Base-by-base conservation (phyloP, 1,140 invertebrate species). In the Xylocopa sonorina region DNA sequence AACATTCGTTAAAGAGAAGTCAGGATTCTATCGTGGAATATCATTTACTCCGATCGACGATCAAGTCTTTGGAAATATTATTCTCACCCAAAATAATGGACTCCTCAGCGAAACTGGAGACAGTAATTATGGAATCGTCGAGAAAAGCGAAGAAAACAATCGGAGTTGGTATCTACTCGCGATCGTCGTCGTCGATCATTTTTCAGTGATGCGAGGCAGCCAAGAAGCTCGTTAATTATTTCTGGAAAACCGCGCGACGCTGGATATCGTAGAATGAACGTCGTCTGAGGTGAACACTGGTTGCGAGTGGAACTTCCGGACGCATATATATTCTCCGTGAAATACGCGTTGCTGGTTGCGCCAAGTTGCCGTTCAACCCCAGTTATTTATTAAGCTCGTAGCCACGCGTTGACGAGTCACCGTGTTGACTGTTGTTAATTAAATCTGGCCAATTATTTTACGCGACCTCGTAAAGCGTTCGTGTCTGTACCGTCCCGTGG, bases 401-500 rank as follows among this genome's bases (percentile, higher is more conserved):
- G 51, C 79, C 21, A 51, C 79, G 71, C 79, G 80, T 78, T 85
- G 84, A 85, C 84, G 83, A 85, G 83, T 73, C 58, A 38, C 69
- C 43, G 51, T 81, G 83, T 85, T 78, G 84, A 85, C 84, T 85
- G 78, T 75, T 82, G 76, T 85, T 85, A 85, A 85, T 85, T 85
- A 85, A 85, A 85, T 78, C 75, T 83, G 58, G 67, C 69, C 82
- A 84, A 84, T 84, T 84, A 84, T 84, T 84, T 84, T 76, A 79
- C 83, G 76, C 81, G 77, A 83, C 62, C 66, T 80, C 83, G 83
- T 83, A 83, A 84, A 80, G 81, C n/a, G 79, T 84, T 53, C 73
- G 79, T 74, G 60, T 63, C 58, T 29, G 60, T 58, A 62, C 51
- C 74, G 72, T 68, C 55, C 48, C 43, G 68, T 62, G 60, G 58